Evolutionary conservation across 2,797 vertebrate species (phyloP).

Genomic region (Cirrhinus molitorella): DNA sequence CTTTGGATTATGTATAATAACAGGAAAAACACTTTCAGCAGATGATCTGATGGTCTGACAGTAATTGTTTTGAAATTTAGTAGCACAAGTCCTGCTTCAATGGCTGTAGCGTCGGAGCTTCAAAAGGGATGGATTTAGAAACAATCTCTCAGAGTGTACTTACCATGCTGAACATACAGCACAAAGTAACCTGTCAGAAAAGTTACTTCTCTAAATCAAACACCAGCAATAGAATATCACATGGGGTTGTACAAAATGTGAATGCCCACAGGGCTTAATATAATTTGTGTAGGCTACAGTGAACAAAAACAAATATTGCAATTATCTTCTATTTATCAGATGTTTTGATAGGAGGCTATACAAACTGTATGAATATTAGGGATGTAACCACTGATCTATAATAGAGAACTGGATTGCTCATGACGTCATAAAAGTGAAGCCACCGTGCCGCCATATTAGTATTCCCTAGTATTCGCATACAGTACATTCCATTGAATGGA

Average conservation of each 20-base stretch:
- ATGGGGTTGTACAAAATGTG: background rate
- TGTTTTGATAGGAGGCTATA: too few relatives aligned
- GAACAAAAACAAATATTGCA: background rate
- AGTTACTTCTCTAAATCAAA: background rate
- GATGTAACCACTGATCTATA: too few relatives aligned
- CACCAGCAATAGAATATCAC: background rate
- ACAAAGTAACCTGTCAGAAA: conserved; percentile 3
- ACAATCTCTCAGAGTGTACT: conserved; percentile 1
- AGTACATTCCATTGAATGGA: too few relatives aligned
- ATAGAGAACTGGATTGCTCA: too few relatives aligned
- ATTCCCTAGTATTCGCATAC: too few relatives aligned
- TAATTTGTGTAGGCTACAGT: too few relatives aligned
- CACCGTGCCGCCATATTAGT: too few relatives aligned
- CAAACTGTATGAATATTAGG: too few relatives aligned
- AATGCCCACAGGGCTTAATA: background rate
- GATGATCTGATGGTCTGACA: background rate
- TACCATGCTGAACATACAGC: background rate
- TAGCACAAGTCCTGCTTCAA: background rate
- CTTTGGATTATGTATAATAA: background rate
- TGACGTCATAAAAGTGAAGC: too few relatives aligned
- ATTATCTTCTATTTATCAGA: background rate
- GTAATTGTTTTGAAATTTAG: conserved; percentile 1
- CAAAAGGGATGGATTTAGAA: background rate
- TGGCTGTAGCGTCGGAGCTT: background rate
- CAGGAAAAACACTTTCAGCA: background rate